Conservation (phyloP, 2,888 invertebrate species). For the Panopea generosa region DNA sequence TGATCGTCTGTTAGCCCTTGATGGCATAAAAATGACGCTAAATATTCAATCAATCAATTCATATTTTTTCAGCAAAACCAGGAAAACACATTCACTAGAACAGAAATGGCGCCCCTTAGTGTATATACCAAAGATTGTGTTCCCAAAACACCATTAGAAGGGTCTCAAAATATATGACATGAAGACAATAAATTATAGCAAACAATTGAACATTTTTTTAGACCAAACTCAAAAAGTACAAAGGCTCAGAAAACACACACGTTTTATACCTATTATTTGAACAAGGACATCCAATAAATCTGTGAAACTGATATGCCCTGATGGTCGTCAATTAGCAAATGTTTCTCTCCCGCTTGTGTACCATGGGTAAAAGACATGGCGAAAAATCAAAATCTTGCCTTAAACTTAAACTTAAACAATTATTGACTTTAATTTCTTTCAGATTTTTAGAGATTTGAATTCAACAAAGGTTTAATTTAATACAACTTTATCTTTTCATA, state of each 20-base stretch:
- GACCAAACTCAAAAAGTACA: conserved; percentile 39
- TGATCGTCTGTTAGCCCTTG: too few species aligned
- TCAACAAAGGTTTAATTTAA: conserved; percentile 16
- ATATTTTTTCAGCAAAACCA: too few species aligned
- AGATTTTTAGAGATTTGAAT: background rate
- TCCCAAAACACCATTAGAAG: too few species aligned
- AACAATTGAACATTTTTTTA: conserved; percentile 59
- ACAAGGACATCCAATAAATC: conserved; percentile 50
- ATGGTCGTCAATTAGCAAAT: conserved; percentile 12
- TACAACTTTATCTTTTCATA: conserved; percentile 5
- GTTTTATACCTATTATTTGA: conserved; percentile 43
- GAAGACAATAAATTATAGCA: conserved; percentile 53
- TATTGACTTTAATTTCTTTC: conserved; percentile 31
- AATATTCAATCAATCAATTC: too few species aligned
- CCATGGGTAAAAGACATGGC: conserved; percentile 17
- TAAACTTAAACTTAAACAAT: conserved; percentile 21
- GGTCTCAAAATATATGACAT: conserved; percentile 12
- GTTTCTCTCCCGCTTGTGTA: conserved; percentile 25
- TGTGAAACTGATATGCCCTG: conserved; percentile 52
- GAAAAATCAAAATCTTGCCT: conserved; percentile 20
- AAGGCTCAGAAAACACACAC: conserved; percentile 37
- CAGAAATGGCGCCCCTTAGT: too few species aligned
- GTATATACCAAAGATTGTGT: too few species aligned
- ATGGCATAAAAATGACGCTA: too few species aligned
- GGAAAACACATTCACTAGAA: too few species aligned